Base-by-base conservation (phyloP, 2,888 invertebrate species). In the Stegophylla sp. region DNA sequence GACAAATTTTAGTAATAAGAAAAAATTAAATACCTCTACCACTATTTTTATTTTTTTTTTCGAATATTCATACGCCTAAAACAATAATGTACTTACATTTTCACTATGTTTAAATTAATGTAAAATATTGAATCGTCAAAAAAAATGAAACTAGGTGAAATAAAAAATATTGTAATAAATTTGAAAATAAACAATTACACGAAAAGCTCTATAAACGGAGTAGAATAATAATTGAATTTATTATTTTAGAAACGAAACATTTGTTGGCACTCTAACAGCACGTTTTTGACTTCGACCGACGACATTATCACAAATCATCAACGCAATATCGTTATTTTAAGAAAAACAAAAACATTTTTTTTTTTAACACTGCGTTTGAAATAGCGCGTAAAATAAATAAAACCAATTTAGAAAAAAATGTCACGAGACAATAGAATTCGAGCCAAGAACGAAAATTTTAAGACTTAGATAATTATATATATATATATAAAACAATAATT, bases 311-410 rank as follows among this genome's bases (percentile, higher is more conserved):
- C 28, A 73, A 48, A 73, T 61, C 20, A 20, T 45, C 13, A 20
- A 48, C 67, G 23, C 48, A n/a, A 28, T 45, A 12, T 45, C 15
- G 28, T 73, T 20, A 73, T 73, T n/a, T 73, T 59, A 61, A 72
- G 15, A 59, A 13, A 17, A 28, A 4, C n/a, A 48, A 61, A 73
- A 45, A 48, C 28, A 61, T 53, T 53, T 20, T 45, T 61, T 73
- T 73, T 73, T 48, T 61, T 12, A 13, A 72, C 45, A 28, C 13
- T 13, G 20, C 9, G 1, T 56, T 45, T 13, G 59, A 56, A 72
- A 72, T 26, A 72, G 23, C 7, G n/a, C 28, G 17, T 26, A 43
- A 43, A 59, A 45, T 13, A 26, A 26, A 66, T 66, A 45, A 45
- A 66, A 66, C 45, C 26, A n/a, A 67, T n/a, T 67, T 51, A 28